Evolutionary conservation across 2,797 vertebrate genomes (phyloP).

Genomic region (Margarornis squamiger): DNA sequence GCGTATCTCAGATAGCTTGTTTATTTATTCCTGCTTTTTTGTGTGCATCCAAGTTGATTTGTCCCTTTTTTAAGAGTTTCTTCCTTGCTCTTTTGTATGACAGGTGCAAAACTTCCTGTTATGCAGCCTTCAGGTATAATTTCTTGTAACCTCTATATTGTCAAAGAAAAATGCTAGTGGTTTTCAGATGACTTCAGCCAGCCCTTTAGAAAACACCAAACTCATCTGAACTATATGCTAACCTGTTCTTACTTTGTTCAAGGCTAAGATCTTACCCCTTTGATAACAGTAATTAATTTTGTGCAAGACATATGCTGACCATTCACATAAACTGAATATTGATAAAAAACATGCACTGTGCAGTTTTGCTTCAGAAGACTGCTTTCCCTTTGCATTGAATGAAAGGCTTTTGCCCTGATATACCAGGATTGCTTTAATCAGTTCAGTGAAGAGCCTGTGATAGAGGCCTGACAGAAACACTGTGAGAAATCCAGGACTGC

Average conservation of each 20-base stretch:
- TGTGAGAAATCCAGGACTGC: not conserved
- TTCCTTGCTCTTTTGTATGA: not conserved
- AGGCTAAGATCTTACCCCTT: not conserved
- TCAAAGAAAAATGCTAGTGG: not conserved
- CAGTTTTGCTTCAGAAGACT: not conserved
- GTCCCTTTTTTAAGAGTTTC: not conserved
- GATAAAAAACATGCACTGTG: not conserved
- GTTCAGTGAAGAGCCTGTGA: not conserved
- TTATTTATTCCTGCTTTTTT: not conserved
- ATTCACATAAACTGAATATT: not conserved
- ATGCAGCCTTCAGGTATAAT: not conserved
- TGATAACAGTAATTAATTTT: not conserved
- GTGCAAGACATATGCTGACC: not conserved
- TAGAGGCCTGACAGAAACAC: not conserved
- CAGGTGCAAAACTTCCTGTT: not conserved
- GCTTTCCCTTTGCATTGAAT: not conserved
- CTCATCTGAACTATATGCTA: not conserved
- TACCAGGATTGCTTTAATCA: not conserved
- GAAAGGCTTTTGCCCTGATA: not conserved
- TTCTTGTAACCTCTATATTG: not conserved
- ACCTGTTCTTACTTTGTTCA: not conserved
- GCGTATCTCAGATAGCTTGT: not conserved
- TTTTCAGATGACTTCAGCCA: not conserved
- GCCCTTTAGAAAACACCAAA: not conserved
- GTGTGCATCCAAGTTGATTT: not conserved